Evolutionary conservation across 2,797 vertebrate species (phyloP), one percentile per base, ranked within the genome.

Genomic region (Peromyscus eremicus): DNA sequence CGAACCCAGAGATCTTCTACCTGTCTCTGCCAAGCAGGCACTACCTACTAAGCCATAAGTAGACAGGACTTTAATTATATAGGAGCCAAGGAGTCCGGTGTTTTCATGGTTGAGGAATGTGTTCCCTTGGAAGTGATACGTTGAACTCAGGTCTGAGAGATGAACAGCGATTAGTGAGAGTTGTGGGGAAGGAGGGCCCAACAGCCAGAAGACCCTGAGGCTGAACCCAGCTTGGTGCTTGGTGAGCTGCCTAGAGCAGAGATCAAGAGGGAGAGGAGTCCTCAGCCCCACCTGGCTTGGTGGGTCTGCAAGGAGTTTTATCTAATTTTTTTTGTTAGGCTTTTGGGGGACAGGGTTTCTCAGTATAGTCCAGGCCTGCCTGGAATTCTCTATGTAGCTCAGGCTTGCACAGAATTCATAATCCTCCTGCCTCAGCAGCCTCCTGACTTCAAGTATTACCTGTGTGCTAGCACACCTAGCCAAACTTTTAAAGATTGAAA

Each of bases 401-500:
- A 89, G 52, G 16, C 55, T 76, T 40, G 71, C 37, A 55, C n/a
- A 37, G 37, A 89, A 62, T 7, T 89, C 57, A n/a, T 75, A 34
- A 64, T 64, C 11, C 34, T 71, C 49, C 57, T 49, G 87, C 73
- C 57, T 49, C 73, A 34, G 43, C 25, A 37, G 71, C 27, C 55
- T 76, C 55, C 52, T 5, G 49, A 46, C 37, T 64, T 71, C 85
- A 57, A 60, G 7, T 25, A 64, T 37, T 49, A 49, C 55, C 19
- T 62, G 8, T 27, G 21, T 64, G 32, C 17, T 46, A n/a, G 75
- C 23, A 90, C 34, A 37, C 62, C 62, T 11, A 6, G 12, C 89
- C 57, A 71, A 13, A 75, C 19, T 52, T 91, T 93, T 86, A 57
- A 94, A 96, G 49, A n/a, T 71, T 55, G 77, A 92, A 71, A 68